phyloP scores from a whole-genome alignment of 1,140 invertebrate species.

The Drosophila repletoides region DNA sequence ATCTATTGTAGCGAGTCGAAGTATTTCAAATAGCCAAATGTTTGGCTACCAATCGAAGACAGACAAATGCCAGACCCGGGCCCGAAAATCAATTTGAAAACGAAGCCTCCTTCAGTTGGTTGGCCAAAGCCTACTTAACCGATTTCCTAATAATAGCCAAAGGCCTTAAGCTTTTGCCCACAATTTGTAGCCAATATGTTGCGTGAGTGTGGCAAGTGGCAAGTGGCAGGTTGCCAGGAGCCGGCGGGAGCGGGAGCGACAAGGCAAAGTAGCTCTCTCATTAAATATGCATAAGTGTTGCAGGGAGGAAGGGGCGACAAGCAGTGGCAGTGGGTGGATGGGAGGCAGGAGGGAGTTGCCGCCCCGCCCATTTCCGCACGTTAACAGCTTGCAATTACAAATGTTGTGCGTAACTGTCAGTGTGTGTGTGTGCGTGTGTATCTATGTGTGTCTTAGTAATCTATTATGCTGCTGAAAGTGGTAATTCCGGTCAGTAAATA shows the following conservation, averaged over 20 bases:
- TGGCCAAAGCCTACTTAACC: constrained; percentile 38
- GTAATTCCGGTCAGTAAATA: constrained; percentile 81
- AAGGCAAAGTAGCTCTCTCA: constrained; percentile 18
- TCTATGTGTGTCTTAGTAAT: constrained; percentile 50
- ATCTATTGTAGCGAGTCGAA: neutral
- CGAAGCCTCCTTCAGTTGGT: constrained; percentile 7
- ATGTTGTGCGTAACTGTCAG: constrained; percentile 47
- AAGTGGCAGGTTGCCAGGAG: too few relatives aligned
- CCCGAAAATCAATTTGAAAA: constrained; percentile 43
- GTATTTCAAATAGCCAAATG: neutral
- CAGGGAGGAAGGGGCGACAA: too few relatives aligned
- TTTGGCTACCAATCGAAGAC: too few relatives aligned
- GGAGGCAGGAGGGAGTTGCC: neutral
- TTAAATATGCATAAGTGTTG: constrained; percentile 63
- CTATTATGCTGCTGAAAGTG: constrained; percentile 78
- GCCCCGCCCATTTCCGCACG: constrained; percentile 36
- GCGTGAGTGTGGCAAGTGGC: neutral
- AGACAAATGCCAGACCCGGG: constrained; percentile 41
- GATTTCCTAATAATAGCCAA: constrained; percentile 52
- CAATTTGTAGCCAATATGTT: constrained; percentile 42
- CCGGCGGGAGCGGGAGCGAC: neutral
- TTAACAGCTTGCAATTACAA: constrained; percentile 56
- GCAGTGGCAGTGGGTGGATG: neutral
- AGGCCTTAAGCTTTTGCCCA: constrained; percentile 33
- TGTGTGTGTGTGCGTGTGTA: neutral